Conservation (phyloP, 2,888 invertebrate genomes). For the Epinotia nisella region DNA sequence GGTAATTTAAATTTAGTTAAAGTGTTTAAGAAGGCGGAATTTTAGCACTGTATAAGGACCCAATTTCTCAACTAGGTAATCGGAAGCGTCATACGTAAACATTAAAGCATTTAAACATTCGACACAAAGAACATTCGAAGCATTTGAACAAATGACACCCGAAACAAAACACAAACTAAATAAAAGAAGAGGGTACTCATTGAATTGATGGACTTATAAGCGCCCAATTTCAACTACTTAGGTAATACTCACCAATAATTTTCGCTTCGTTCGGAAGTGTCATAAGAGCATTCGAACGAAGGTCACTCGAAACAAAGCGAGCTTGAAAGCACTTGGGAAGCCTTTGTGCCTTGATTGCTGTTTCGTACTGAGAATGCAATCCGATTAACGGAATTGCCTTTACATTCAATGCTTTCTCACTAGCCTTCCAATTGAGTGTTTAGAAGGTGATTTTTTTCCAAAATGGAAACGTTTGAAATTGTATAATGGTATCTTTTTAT, state of each 20-base stretch:
- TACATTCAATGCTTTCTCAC: conserved; percentile 25
- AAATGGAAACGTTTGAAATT: not conserved
- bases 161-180: too few species aligned
- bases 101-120: too few species aligned
- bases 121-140: too few species aligned
- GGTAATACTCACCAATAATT: not conserved
- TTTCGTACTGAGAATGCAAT: conserved; percentile 32
- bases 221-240: not conserved
- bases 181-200: too few species aligned
- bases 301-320: conserved; percentile 35
- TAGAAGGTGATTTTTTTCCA: not conserved
- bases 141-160: too few species aligned
- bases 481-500: too few species aligned
- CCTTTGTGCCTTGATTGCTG: conserved; percentile 40
- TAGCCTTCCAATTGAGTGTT: conserved; percentile 7
- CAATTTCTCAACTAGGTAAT: too few species aligned
- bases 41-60: too few species aligned
- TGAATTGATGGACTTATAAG: not conserved
- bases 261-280: conserved; percentile 5
- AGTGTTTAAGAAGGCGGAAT: too few species aligned
- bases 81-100: too few species aligned
- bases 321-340: conserved; percentile 27
- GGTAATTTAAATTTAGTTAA: too few species aligned
- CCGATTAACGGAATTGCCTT: conserved; percentile 42
- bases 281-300: conserved; percentile 27